These are phyloP conservation scores for Anolis carolinensis DNA, from an alignment of 2,113 vertebrate species.

Conservation along the genomic window DNA sequence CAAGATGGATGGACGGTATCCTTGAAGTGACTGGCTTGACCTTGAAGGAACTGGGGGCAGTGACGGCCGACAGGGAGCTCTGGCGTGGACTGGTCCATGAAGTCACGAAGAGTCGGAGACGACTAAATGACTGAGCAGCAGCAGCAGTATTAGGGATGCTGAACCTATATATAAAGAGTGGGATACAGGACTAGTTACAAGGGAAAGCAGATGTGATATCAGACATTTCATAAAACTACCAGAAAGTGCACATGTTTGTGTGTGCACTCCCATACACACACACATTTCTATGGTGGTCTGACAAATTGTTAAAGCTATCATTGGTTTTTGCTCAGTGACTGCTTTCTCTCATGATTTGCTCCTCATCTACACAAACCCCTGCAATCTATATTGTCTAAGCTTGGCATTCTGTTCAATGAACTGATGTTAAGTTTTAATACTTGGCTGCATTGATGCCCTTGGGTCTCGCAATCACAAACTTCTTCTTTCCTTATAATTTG, in stretches of 20 bases:
- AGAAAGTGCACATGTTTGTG: neutral
- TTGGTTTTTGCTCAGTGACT: neutral
- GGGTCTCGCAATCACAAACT: neutral
- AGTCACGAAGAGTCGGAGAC: too few species aligned
- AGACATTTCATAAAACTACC: neutral
- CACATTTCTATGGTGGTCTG: neutral
- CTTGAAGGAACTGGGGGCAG: too few species aligned
- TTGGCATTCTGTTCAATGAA: neutral
- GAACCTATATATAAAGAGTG: neutral
- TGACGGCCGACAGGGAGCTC: too few species aligned
- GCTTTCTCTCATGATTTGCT: neutral
- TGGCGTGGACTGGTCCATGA: too few species aligned
- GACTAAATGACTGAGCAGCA: too few species aligned
- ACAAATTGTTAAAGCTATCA: neutral
- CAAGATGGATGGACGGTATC: too few species aligned
- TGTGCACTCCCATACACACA: neutral
- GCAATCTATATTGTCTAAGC: neutral
- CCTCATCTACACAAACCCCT: constrained; percentile 6
- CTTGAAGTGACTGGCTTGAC: too few species aligned
- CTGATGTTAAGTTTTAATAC: neutral
- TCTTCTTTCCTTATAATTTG: constrained; percentile 1
- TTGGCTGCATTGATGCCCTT: neutral
- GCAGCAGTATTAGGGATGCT: neutral
- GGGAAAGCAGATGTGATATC: neutral
- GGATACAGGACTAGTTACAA: neutral